phyloP scores from a whole-genome alignment of 2,113 vertebrate species.

The Pleuronectes platessa region DNA sequence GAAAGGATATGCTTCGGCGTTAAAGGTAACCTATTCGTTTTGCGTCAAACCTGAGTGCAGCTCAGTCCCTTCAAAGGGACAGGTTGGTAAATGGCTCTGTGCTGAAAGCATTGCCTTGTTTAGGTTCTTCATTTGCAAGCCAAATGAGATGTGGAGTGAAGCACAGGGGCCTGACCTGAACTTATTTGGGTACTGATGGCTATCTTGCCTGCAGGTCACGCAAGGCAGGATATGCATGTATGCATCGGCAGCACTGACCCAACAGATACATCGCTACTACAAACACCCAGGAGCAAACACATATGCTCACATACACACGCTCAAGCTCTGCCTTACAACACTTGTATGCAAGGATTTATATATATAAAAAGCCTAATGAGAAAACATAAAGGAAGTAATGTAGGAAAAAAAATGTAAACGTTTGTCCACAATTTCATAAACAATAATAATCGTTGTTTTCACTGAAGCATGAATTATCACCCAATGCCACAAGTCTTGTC shows the following conservation, averaged over 20 bases:
- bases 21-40: constrained; percentile 33
- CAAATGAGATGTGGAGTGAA: constrained; percentile 81
- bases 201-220: constrained; percentile 81
- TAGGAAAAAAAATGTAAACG: neutral
- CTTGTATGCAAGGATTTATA: too few species aligned
- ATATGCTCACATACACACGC: neutral
- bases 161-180: constrained; percentile 70
- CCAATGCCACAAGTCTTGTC: neutral
- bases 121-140: constrained; percentile 81
- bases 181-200: constrained; percentile 86
- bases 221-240: constrained; percentile 70
- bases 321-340: neutral
- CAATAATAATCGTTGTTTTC: neutral
- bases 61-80: constrained; percentile 41
- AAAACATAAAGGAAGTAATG: neutral
- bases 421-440: neutral
- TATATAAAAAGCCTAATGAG: too few species aligned
- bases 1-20: neutral
- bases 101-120: constrained; percentile 82
- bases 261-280: constrained; percentile 42
- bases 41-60: constrained; percentile 15
- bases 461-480: neutral
- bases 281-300: constrained; percentile 37
- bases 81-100: constrained; percentile 64
- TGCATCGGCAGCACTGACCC: constrained; percentile 55